Conservation (phyloP, 2,797 vertebrate species). For the Myiotriccus ornatus region DNA sequence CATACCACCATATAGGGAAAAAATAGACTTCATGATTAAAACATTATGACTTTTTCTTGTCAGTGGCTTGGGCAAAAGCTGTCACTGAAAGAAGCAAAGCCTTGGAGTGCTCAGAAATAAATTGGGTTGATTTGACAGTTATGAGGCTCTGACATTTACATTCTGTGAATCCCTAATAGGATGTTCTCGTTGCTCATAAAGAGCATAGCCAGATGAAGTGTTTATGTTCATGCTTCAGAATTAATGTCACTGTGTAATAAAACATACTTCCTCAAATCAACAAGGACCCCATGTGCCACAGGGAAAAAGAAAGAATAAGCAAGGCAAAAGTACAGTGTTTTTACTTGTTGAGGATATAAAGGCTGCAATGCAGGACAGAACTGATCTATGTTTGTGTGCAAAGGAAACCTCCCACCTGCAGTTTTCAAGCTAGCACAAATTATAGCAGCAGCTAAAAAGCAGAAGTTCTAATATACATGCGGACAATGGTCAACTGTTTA, state of each 20-base stretch:
- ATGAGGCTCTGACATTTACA: constrained; percentile 59
- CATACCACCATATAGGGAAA: neutral
- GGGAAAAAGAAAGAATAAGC: neutral
- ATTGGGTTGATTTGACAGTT: constrained; percentile 64
- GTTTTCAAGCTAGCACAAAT: constrained; percentile 1
- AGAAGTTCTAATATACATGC: neutral
- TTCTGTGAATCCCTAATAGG: constrained; percentile 45
- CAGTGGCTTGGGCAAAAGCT: constrained; percentile 52
- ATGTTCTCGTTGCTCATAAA: constrained; percentile 18
- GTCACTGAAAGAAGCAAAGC: constrained; percentile 49
- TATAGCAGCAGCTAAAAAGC: neutral
- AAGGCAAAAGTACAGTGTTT: neutral
- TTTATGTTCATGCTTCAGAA: constrained; percentile 46
- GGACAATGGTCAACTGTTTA: neutral
- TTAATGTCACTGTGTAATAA: constrained; percentile 40
- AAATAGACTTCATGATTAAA: constrained; percentile 63
- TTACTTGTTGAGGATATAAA: neutral
- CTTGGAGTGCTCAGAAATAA: constrained; percentile 54
- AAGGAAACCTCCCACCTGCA: neutral
- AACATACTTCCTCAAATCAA: constrained; percentile 37
- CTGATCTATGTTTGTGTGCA: neutral
- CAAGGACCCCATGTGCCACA: neutral
- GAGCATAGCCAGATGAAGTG: constrained; percentile 28
- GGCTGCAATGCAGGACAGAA: neutral
- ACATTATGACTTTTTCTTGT: constrained; percentile 35